Base-by-base conservation (phyloP, 2,888 invertebrate species). In the Prionchulus punctatus region DNA sequence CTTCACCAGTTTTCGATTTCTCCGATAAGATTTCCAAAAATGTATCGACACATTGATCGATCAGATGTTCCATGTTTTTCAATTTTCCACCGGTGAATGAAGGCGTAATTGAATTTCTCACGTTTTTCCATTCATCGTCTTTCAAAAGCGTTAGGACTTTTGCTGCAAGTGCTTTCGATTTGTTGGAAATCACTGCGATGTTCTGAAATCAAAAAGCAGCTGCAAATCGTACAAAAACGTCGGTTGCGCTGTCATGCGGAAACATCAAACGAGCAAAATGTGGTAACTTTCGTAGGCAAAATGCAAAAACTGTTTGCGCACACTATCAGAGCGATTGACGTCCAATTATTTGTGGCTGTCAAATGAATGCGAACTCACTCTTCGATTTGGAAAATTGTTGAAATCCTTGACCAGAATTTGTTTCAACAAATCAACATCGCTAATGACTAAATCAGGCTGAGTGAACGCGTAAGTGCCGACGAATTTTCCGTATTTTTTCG, bases 21-120 rank as follows among this genome's bases (percentile, higher is more conserved):
- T 67, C 63, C 2, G 62, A 60, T 21, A 75, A 61, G 4, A 72
- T 66, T 1, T 65, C 60, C 30, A 72, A 54, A 3, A 73, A 66
- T 12, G 66, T 64, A 36, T 70, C 64, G 18, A 73, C 68, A 55
- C 70, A 68, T 21, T 66, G 62, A 43, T 68, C 68, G 60, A 76
- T 72, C 47, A 71, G 63, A 2, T 70, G 68, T 1, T 71, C 63
- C 72, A 75, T 73, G 63, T 71, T 64, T 60, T 72, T 71, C 64
- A 77, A 70, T 64, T 75, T 76, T 26, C 68, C 59, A 18, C 70
- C 64, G 30, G 73, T 73, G 61, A 77, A 76, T 1, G 73, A 72
- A 1, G 75, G 76, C 30, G 73, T 72, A 21, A 75, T 66, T 4
- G 72, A 65, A 12, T 68, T 65, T 23, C 77, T 63, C 18, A 75